Evolutionary conservation across 2,797 vertebrate species (phyloP).

Genomic region (Columba guinea): DNA sequence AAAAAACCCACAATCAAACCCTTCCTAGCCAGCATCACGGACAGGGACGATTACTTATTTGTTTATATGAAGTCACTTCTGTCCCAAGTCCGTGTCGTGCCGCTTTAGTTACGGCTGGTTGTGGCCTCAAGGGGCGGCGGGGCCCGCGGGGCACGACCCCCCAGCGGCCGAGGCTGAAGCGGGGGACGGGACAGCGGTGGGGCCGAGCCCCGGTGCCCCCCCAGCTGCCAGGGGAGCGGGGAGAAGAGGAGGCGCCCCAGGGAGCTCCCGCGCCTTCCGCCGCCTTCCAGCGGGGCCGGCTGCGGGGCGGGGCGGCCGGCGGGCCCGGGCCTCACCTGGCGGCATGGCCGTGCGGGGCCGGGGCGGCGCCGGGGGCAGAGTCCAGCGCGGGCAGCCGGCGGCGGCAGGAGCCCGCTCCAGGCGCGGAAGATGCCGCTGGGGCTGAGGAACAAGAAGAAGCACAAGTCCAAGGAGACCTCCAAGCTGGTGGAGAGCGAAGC

Average conservation of each 20-base stretch:
- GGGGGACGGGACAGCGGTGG: too few relatives aligned
- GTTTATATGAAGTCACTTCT: neutral
- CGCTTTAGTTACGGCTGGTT: fast-evolving
- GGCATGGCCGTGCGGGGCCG: neutral
- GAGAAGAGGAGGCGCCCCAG: too few relatives aligned
- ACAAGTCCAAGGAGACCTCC: slow-evolving; percentile 79
- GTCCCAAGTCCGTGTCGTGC: fast-evolving
- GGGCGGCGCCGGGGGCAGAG: neutral
- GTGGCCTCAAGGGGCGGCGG: too few relatives aligned
- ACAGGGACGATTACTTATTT: neutral
- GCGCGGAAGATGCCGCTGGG: slow-evolving; percentile 85
- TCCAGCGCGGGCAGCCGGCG: neutral
- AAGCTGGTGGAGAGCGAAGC: slow-evolving; percentile 87
- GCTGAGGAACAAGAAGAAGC: slow-evolving; percentile 80
- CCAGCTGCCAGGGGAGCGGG: too few relatives aligned
- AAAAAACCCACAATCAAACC: neutral
- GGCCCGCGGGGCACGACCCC: fast-evolving
- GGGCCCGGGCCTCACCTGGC: slow-evolving; percentile 39
- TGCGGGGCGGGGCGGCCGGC: neutral
- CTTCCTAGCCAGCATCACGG: fast-evolving
- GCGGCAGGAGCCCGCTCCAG: neutral
- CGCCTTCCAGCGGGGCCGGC: neutral
- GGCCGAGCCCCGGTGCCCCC: neutral
- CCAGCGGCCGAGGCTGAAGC: neutral
- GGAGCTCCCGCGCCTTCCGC: too few relatives aligned